A percentile compares a stretch with the other conserved stretches of the same genome.
These are phyloP conservation scores for Microchrysa polita DNA, from an alignment of 2,888 invertebrate species.

Conservation along the genomic window DNA sequence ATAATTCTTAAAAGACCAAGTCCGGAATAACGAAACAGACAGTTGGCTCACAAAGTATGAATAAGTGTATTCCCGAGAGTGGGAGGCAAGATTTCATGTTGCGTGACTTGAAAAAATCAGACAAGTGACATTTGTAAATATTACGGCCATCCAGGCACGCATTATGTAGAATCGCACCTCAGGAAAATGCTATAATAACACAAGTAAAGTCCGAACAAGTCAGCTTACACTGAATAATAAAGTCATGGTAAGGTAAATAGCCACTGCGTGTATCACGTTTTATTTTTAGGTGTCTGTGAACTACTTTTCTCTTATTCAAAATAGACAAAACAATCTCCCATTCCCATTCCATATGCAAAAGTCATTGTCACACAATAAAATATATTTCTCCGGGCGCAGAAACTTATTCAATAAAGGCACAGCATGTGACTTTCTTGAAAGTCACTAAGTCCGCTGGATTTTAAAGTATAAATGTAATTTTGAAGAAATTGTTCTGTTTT, in stretches of 20 bases:
- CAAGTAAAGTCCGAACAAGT: no score
- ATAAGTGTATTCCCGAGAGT: no score
- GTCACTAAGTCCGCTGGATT: neutral
- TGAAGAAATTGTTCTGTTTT: slow-evolving; percentile 26
- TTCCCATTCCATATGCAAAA: no score
- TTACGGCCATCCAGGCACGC: no score
- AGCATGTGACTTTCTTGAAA: neutral
- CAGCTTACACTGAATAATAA: no score
- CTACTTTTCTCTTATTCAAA: no score
- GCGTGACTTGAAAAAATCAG: neutral
- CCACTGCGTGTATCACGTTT: no score
- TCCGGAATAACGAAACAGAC: neutral
- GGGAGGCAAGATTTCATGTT: neutral
- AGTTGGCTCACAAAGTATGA: neutral
- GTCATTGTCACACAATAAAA: neutral
- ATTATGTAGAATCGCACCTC: no score
- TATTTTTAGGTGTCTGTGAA: no score
- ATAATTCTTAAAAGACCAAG: slow-evolving; percentile 5
- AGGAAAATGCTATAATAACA: no score
- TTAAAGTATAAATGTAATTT: slow-evolving; percentile 5
- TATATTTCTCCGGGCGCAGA: neutral
- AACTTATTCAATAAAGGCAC: neutral
- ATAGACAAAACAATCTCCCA: no score
- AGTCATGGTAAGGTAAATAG: no score
- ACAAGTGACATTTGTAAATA: neutral